phyloP scores from a whole-genome alignment of 2,113 vertebrate genomes.

The Toxotes jaculatrix region DNA sequence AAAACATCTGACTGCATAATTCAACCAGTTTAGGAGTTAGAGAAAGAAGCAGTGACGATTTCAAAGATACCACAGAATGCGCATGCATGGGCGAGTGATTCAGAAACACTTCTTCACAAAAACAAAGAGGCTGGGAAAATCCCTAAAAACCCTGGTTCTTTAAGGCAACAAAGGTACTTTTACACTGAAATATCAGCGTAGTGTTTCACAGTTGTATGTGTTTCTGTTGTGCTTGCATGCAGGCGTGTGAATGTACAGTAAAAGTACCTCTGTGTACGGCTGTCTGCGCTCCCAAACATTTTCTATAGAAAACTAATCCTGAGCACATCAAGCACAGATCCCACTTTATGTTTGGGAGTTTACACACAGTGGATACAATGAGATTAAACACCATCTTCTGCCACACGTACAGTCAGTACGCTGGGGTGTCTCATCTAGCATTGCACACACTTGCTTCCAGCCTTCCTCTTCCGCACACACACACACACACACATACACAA shows the following conservation, averaged over 20 bases:
- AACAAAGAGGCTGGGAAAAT: neutral
- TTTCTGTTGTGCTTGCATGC: slow-evolving; percentile 35
- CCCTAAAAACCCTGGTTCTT: neutral
- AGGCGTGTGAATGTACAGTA: slow-evolving; percentile 28
- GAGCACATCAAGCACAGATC: neutral
- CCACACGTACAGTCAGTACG: neutral
- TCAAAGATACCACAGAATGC: slow-evolving; percentile 19
- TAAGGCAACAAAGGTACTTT: neutral
- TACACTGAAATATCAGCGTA: neutral
- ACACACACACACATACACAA: slow-evolving; percentile 6
- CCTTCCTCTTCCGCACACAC: slow-evolving; percentile 10
- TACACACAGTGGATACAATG: neutral
- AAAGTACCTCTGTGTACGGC: slow-evolving; percentile 25
- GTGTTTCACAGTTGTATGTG: neutral
- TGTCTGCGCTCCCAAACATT: slow-evolving; percentile 9
- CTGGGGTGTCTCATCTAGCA: slow-evolving; percentile 20
- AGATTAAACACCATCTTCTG: slow-evolving; percentile 6
- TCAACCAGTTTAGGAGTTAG: slow-evolving; percentile 32
- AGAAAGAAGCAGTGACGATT: slow-evolving; percentile 46
- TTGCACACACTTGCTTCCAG: slow-evolving; percentile 33
- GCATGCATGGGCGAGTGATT: slow-evolving; percentile 61
- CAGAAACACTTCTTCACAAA: neutral
- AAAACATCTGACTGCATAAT: slow-evolving; percentile 38
- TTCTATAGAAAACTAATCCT: neutral
- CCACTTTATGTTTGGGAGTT: neutral